Base-by-base conservation (phyloP, 1,140 invertebrate genomes). In the Panagrolaimus sp. region DNA sequence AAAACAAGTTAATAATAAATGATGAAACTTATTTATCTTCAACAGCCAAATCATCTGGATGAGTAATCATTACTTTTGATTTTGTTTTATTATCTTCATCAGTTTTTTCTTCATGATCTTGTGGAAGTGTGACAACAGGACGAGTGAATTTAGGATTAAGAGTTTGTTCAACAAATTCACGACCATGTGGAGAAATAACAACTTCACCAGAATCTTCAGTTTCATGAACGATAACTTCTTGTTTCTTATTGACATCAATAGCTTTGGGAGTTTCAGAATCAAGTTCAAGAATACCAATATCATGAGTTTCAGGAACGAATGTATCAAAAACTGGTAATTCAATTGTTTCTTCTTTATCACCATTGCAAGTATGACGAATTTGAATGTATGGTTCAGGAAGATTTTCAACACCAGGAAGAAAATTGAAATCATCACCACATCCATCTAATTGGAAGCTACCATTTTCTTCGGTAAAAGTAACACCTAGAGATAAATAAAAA, bases 221-320 rank as follows among this genome's bases (percentile, higher is more conserved):
- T 27, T 57, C 51, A 20, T n/a, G 20, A 11, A 57, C 51, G n/a
- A 57, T 57, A 2, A 57, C 51, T 27, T 57, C 25, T 16, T 51
- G 14, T 16, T 57, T 57, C 20, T 27, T 20, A 13, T 57, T 57
- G 13, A 57, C 51, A 57, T 57, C 51, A 27, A 57, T 57, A 16
- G 51, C 20, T 27, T 57, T 57, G 9, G 20, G 14, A 20, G 20
- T 27, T 11, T 25, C 51, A 20, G 51, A 16, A 47, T 80, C 78
- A 1, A 80, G 62, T 53, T 73, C 65, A 47, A 80, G 69, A 16
- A 74, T 77, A 14, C 78, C 79, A n/a, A 79, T 53, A 14, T 80
- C 78, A 45, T 80, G 74, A 38, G 78, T 81, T 23, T 81, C 69
- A n/a, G 78, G 78, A 53, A 81, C 79, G 64, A 80, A 80, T n/a